These are phyloP conservation scores for Uropetala carovei DNA, from an alignment of 2,888 invertebrate species.

Conservation along the genomic window DNA sequence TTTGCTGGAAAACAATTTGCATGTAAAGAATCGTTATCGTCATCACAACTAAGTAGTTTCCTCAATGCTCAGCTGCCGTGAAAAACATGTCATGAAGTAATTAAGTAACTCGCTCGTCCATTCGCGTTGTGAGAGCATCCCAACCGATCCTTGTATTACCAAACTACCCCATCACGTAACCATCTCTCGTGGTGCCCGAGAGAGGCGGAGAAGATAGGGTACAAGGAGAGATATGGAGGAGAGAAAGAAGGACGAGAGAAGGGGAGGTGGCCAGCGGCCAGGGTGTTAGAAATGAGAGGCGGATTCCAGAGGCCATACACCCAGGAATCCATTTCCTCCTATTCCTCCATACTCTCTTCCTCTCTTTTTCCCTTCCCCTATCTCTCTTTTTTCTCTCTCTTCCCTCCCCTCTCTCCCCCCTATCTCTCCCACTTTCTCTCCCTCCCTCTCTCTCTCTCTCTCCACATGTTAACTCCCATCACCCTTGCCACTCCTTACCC, in stretches of 20 bases:
- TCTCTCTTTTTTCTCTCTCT: neutral
- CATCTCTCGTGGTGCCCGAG: neutral
- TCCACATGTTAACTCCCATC: neutral
- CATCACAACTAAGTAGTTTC: too few species aligned
- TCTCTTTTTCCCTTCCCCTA: neutral
- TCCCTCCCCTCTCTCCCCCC: neutral
- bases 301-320: neutral
- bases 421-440: neutral
- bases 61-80: too few species aligned
- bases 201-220: neutral
- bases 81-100: too few species aligned
- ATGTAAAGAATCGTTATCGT: too few species aligned
- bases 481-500: neutral
- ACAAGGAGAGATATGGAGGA: neutral
- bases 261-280: neutral
- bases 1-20: too few species aligned
- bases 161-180: neutral
- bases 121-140: too few species aligned
- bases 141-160: too few species aligned
- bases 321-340: too few species aligned
- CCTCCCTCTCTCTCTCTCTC: neutral
- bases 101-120: too few species aligned
- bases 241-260: slow-evolving; percentile 14
- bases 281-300: neutral
- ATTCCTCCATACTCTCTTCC: neutral